Percentiles rank a stretch among this genome's conserved stretches.
These are phyloP conservation scores for Chymomyza procnemis DNA, from an alignment of 2,888 invertebrate genomes.

Conservation along the genomic window DNA sequence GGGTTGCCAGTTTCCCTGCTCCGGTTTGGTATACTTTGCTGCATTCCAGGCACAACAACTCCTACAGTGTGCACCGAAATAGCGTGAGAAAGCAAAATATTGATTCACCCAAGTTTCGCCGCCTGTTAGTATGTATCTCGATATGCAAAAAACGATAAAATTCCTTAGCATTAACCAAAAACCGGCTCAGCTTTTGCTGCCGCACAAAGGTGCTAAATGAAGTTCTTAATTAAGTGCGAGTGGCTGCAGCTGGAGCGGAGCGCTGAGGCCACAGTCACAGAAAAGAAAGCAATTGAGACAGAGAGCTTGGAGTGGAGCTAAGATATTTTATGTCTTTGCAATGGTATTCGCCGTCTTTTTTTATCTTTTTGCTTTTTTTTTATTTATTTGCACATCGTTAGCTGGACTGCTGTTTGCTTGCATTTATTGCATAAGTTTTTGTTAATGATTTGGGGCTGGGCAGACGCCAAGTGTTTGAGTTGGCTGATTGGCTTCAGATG, in stretches of 20 bases:
- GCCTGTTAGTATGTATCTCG: slow-evolving; percentile 22
- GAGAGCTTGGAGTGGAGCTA: slow-evolving; percentile 9
- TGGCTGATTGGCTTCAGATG: background rate
- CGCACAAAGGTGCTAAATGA: slow-evolving; percentile 68
- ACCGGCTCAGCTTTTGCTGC: slow-evolving; percentile 32
- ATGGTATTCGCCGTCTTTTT: background rate
- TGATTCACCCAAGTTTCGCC: slow-evolving; percentile 51
- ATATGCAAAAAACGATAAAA: slow-evolving; percentile 73
- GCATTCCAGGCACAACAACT: slow-evolving; percentile 49
- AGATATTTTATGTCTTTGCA: background rate
- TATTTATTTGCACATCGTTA: slow-evolving; percentile 62
- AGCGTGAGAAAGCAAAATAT: slow-evolving; percentile 72
- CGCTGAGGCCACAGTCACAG: background rate
- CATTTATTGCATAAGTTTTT: slow-evolving; percentile 65
- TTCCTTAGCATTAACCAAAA: slow-evolving; percentile 49
- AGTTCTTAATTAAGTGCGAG: slow-evolving; percentile 72
- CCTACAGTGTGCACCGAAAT: slow-evolving; percentile 40
- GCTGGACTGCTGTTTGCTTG: slow-evolving; percentile 51
- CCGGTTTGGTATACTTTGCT: slow-evolving; percentile 25
- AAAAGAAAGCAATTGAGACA: slow-evolving; percentile 28
- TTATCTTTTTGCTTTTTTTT: background rate
- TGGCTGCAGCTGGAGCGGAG: slow-evolving; percentile 44
- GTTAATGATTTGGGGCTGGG: slow-evolving; percentile 46
- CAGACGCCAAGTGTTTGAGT: background rate
- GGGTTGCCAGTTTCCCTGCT: background rate